Evolutionary conservation across 2,888 invertebrate species (phyloP).

Genomic region (Sthenelais limicola): DNA sequence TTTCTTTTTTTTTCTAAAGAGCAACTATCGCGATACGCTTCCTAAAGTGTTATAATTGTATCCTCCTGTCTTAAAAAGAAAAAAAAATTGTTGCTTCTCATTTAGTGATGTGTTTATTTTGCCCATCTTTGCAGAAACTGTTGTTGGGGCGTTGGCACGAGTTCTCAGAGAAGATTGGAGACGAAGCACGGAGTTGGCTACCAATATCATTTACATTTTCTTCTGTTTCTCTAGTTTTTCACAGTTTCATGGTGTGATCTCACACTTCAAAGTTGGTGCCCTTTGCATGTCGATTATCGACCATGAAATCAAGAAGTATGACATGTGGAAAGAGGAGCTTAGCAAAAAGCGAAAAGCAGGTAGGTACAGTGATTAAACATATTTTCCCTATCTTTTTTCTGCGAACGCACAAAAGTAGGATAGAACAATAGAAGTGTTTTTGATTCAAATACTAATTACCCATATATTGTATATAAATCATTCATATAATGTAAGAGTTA

Average conservation of each 20-base stretch:
- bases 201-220: conserved; percentile 96
- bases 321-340: conserved; percentile 83
- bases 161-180: conserved; percentile 98
- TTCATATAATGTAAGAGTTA: too few relatives aligned
- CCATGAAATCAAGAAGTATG: conserved; percentile 92
- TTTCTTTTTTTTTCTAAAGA: too few relatives aligned
- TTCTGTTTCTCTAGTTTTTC: conserved; percentile 97
- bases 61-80: too few relatives aligned
- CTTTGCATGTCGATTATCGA: conserved; percentile 97
- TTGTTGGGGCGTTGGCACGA: conserved; percentile 94
- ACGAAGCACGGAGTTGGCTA: conserved; percentile 94
- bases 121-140: conserved; percentile 79
- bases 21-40: too few relatives aligned
- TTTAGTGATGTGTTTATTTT: too few relatives aligned
- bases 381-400: neutral
- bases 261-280: conserved; percentile 86
- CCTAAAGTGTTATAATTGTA: too few relatives aligned
- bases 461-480: neutral
- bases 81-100: too few relatives aligned
- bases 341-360: conserved; percentile 67
- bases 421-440: neutral
- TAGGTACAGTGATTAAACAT: conserved; percentile 48
- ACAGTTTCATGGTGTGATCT: conserved; percentile 93
- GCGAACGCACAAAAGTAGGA: neutral
- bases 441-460: neutral